Base-by-base conservation (phyloP, 2,797 vertebrate species). In the Nothura maculosa region DNA sequence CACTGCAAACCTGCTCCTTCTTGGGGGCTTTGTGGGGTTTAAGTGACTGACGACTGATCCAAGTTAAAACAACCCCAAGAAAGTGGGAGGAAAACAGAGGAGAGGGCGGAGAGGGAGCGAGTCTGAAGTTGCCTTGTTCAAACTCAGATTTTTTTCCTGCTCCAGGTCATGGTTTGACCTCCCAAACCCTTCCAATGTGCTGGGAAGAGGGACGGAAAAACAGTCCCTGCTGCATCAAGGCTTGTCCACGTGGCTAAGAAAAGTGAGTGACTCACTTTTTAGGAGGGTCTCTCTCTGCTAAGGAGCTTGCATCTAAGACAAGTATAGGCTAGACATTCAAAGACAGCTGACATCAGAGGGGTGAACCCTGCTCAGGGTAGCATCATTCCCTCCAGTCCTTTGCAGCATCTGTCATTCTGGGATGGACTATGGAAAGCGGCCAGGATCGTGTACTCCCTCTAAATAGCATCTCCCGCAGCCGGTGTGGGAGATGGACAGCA, bases 191-290 rank as follows among this genome's bases (percentile, higher is more conserved):
- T 55, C 28, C 30, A 55, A n/a, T n/a, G 54, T 30, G 54, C 30
- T 60, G 18, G 42, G 45, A 22, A 80, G 16, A 20, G 40, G 28
- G 84, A 36, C 45, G 24, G 40, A 45, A 88, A 86, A 75, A 11
- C 0, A 1, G 13, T 7, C 4, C 74, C 27, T 87, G 24, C 70
- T 85, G 64, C 48, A 52, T 27, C n/a, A 77, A 68, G 17, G 38
- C 60, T 74, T 38, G 30, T 52, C 86, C 58, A 47, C 43, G n/a
- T 27, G 27, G 25, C 63, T 57, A 76, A 68, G 38, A 89, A 90
- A 83, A 85, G 61, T 1, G 0, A 62, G 30, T 73, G 38, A 73
- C 38, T 80, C 40, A 20, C 43, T 90, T 87, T 42, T 52, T 42
- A 70, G 50, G 42, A 82, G 63, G 3, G 9, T 54, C 38, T 14